Evolutionary conservation across 1,140 invertebrate genomes (phyloP), one percentile per base, ranked within the genome.

Genomic region (Zaprionus vittiger): DNA sequence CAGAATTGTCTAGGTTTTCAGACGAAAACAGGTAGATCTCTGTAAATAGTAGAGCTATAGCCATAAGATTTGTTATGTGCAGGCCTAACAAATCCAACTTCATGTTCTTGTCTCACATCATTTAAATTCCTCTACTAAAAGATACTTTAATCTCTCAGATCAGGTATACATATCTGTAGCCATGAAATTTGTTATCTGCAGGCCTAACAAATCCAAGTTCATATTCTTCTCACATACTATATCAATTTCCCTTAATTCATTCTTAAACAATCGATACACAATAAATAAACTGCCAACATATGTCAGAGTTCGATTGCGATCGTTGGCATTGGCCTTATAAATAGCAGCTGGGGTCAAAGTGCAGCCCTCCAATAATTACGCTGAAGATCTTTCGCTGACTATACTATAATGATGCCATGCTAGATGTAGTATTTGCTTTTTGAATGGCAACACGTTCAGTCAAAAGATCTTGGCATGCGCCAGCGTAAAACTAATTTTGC

Each of bases 241-340:
- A 34, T 3, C 38, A 14, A n/a, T n/a, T n/a, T 41, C 38, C 38
- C 14, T 2, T 3, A 24, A 14, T 24, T 20, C 11, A 12, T 2
- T 22, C 9, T 11, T 14, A 49, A 14, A 5, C 3, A 22, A 49
- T 52, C 47, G 11, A 24, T 6, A 41, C 6, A 15, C 5, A 41
- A 41, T 14, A 22, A 52, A 15, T 6, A 28, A 56, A 56, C 24
- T 56, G 15, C 12, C 11, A 2, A 44, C 4, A 55, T 17, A 69
- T 49, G 82, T 81, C 78, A 77, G 73, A 26, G 67, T 20, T 31
- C 67, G 49, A n/a, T 34, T 20, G 73, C 49, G 80, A 80, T 77
- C 77, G 78, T 83, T 86, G 83, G 83, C 83, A 77, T 81, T 67
- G 73, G 63, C 69, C 75, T 77, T 86, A 73, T 52, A 80, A 86